phyloP scores from a whole-genome alignment of 1,140 invertebrate species.

The Sycophila sp. region DNA sequence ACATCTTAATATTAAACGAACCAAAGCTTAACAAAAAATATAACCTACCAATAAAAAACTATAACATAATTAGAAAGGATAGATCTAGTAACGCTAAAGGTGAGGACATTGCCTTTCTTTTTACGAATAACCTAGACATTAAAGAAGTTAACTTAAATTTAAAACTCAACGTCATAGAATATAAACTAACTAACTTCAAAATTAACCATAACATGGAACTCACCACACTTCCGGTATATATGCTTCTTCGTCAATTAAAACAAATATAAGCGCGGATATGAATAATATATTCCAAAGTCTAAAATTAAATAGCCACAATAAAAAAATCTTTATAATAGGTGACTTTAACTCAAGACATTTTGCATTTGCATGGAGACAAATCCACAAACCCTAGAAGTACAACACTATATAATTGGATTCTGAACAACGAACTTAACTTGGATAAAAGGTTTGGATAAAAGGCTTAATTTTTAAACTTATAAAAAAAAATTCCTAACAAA shows the following conservation, averaged over 20 bases:
- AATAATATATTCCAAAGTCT: not conserved
- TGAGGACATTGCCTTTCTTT: constrained; percentile 40
- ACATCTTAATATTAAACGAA: constrained; percentile 33
- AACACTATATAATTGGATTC: not conserved
- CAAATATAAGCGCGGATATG: constrained; percentile 1
- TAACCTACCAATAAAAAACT: constrained; percentile 31
- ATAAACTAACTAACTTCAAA: constrained; percentile 24
- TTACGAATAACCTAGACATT: constrained; percentile 30
- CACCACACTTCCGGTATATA: constrained; percentile 24
- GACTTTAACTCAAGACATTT: constrained; percentile 2
- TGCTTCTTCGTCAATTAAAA: not conserved
- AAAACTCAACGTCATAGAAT: constrained; percentile 23
- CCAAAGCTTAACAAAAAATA: constrained; percentile 38
- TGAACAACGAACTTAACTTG: not conserved
- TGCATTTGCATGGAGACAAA: not conserved
- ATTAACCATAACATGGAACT: constrained; percentile 13
- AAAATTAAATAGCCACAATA: not conserved
- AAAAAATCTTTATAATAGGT: constrained; percentile 18
- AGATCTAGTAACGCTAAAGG: constrained; percentile 20
- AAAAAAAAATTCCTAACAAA: too few relatives aligned
- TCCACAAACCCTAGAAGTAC: not conserved
- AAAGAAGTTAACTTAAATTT: not conserved
- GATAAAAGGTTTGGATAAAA: too few relatives aligned
- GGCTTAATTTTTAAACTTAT: too few relatives aligned
- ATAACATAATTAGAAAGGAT: constrained; percentile 39